Base-by-base conservation (phyloP, 2,888 invertebrate species). In the Ophion costatus region DNA sequence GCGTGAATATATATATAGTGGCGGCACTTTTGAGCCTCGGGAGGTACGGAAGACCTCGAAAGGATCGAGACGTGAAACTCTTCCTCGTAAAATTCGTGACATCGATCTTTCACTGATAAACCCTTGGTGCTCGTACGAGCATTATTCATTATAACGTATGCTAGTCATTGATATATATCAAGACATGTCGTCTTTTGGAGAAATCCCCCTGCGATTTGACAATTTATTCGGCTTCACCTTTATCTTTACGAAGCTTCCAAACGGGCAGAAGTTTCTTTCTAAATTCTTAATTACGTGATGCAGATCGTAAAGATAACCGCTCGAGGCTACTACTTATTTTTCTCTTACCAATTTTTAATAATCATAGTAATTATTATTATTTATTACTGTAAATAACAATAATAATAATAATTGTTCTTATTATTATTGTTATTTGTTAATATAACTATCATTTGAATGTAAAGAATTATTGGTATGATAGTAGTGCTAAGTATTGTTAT, bases 61-160 rank as follows among this genome's bases (percentile, higher is more conserved):
- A 79, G 63, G 64, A 70, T 63, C 45, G 66, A 45, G 70, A 71
- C 64, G 77, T 51, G 82, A 82, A 82, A 82, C 71, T 82, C 73
- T 80, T 79, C 56, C 79, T 69, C 63, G 29, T 82, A 45, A 71
- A 51, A 77, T 73, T 67, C 77, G 82, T 82, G 82, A 82, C 82
- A 82, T 82, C 77, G 82, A 82, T 82, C 82, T 59, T 51, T 51
- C 33, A 45, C 33, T 42, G 82, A 82, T 82, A 77, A 76, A 51
- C 63, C 57, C 64, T 22, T 61, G 24, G 14, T 64, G 20, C 45
- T 20, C 17, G 56, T 61, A 51, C 33, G 10, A 38, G 24, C 7
- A 51, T 22, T 67, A 51, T 45, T 76, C 33, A 56, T 11, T 66
- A 51, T 24, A 56, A 51, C 3, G 20, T 74, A 24, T 29, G 64